Evolutionary conservation across 2,797 vertebrate species (phyloP).

Genomic region (Peromyscus attwateri): DNA sequence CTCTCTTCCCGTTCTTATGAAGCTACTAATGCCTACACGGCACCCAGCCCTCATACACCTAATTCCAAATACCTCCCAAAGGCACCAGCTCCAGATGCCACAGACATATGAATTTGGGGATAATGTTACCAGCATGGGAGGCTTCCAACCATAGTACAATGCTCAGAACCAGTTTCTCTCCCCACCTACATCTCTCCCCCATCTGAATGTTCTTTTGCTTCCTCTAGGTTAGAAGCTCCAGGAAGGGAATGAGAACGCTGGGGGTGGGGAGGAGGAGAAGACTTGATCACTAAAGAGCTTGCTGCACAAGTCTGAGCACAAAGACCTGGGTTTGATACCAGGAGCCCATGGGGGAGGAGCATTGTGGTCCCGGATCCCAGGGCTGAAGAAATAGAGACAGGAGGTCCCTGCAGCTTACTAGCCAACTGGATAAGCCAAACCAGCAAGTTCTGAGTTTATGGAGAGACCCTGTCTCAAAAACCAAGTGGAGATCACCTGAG

Average conservation of each 20-base stretch:
- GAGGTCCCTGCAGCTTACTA: not conserved
- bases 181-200: not conserved
- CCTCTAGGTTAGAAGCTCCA: not conserved
- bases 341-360: rapidly evolving
- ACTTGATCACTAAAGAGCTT: not conserved
- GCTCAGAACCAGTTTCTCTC: not conserved
- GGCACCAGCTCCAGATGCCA: not conserved
- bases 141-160: not conserved
- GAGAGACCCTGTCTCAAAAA: not conserved
- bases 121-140: not conserved
- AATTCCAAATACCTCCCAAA: not conserved
- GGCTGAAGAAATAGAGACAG: not conserved
- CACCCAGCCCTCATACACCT: not conserved
- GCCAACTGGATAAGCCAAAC: not conserved
- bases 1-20: not conserved
- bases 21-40: not conserved
- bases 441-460: not conserved
- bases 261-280: too few species aligned
- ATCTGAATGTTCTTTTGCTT: not conserved
- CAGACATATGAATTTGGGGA: not conserved
- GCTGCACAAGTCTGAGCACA: not conserved
- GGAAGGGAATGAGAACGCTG: not conserved
- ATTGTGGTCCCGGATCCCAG: not conserved
- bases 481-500: not conserved
- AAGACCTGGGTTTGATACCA: not conserved